phyloP scores from a whole-genome alignment of 2,797 vertebrate species.

The Crypturellus tataupa region DNA sequence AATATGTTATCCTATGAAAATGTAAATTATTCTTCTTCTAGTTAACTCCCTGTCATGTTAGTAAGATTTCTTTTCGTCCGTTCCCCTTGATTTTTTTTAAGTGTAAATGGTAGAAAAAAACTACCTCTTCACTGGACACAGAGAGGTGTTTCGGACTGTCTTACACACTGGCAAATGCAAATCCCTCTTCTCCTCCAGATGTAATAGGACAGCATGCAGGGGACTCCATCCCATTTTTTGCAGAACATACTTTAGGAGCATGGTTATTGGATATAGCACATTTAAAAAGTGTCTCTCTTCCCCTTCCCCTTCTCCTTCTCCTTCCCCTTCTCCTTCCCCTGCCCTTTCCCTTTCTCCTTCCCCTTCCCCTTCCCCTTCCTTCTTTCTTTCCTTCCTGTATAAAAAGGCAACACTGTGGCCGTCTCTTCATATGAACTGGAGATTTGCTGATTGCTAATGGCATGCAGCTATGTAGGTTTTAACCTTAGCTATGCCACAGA shows the following conservation, averaged over 20 bases:
- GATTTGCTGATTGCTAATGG: neutral
- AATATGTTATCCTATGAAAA: neutral
- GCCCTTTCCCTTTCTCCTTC: too few relatives aligned
- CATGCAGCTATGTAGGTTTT: neutral
- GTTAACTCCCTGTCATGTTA: neutral
- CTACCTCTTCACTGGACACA: neutral
- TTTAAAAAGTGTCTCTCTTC: neutral
- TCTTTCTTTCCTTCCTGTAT: too few relatives aligned
- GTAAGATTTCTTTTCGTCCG: neutral
- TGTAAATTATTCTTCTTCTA: neutral
- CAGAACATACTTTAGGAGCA: neutral
- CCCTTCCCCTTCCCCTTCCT: too few relatives aligned
- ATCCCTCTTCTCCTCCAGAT: neutral
- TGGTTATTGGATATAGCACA: fast-evolving
- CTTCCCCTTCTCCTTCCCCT: too few relatives aligned
- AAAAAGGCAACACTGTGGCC: too few relatives aligned
- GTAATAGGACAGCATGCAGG: neutral
- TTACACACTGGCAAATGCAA: neutral
- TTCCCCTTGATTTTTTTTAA: neutral
- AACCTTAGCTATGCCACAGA: neutral
- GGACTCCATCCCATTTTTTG: neutral
- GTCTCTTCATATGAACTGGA: neutral
- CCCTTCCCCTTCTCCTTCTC: too few relatives aligned
- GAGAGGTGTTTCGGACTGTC: neutral
- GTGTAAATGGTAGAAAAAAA: neutral